Base-by-base conservation (phyloP, 2,113 vertebrate genomes). In the Laticauda colubrina region DNA sequence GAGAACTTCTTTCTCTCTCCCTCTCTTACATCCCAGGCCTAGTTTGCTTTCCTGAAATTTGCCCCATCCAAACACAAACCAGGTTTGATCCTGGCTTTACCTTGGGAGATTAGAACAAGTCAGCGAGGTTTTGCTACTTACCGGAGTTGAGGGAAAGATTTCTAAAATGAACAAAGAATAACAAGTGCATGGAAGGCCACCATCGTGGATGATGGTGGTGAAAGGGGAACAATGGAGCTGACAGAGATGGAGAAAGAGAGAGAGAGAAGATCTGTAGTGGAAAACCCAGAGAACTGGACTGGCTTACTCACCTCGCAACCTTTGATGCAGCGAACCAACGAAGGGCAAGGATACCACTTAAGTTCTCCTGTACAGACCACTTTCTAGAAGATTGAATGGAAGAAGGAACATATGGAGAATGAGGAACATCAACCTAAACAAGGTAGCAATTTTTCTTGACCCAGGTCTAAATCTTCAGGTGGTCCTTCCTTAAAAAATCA, bases 301-400 rank as follows among this genome's bases (percentile, higher is more conserved):
- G 85, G 54, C 0, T 0, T 0, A 92, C 97, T 98, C 97, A 99
- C 99, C 98, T 99, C 99, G 55, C 99, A 99, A 95, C 98, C 98
- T 98, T 99, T 99, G 96, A 99, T 98, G 97, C 99, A 99, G 97
- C 98, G 98, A 92, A 99, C 98, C 92, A 98, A 95, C 92, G 98
- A 98, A 89, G 99, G 99, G 89, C 98, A 98, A 93, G 99, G 99
- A 95, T 99, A 99, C 99, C 99, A 99, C 97, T 98, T 98, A 95
- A 98, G 98, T 93, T 98, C 98, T 86, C 98, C 99, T 0, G 99
- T 99, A 94, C 99, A 99, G 94, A 99, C 98, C 85, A 99, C 98
- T 85, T 95, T 99, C 99, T 99, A 97, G 91, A 95, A 9, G 56
- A 96, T 90, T 54, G 92, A 94, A 97, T 34, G 95, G 95, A 92